phyloP scores from a whole-genome alignment of 2,797 vertebrate species.

The Trematomus bernacchii region DNA sequence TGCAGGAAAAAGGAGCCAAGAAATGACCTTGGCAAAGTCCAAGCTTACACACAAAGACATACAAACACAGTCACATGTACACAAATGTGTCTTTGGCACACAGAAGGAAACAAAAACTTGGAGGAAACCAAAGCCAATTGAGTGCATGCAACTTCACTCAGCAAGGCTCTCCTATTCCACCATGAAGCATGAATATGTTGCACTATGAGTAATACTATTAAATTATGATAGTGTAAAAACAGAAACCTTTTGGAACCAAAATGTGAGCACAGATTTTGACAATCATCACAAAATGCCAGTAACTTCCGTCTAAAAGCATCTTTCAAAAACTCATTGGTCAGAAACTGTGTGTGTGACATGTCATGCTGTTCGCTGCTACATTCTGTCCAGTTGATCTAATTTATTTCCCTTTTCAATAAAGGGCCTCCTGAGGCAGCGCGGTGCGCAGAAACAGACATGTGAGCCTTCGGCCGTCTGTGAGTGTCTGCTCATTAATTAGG shows the following conservation, averaged over 20 bases:
- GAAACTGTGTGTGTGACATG: slow-evolving; percentile 52
- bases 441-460: slow-evolving; percentile 79
- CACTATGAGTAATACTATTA: background rate
- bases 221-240: background rate
- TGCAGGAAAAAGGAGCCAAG: background rate
- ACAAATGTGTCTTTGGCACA: background rate
- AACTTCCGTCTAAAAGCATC: slow-evolving; percentile 13
- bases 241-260: background rate
- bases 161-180: background rate
- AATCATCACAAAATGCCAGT: background rate
- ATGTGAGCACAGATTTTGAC: background rate
- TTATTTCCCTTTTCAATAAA: slow-evolving; percentile 86
- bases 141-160: background rate
- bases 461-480: slow-evolving; percentile 85
- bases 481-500: slow-evolving; percentile 89
- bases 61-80: background rate
- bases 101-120: background rate
- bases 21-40: background rate
- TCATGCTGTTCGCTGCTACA: slow-evolving; percentile 76
- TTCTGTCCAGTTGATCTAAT: slow-evolving; percentile 82
- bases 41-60: background rate
- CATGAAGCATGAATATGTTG: background rate
- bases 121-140: background rate
- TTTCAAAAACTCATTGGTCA: slow-evolving; percentile 37
- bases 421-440: slow-evolving; percentile 75